Conservation (phyloP, 2,797 vertebrate genomes). For the Crax fasciolata region DNA sequence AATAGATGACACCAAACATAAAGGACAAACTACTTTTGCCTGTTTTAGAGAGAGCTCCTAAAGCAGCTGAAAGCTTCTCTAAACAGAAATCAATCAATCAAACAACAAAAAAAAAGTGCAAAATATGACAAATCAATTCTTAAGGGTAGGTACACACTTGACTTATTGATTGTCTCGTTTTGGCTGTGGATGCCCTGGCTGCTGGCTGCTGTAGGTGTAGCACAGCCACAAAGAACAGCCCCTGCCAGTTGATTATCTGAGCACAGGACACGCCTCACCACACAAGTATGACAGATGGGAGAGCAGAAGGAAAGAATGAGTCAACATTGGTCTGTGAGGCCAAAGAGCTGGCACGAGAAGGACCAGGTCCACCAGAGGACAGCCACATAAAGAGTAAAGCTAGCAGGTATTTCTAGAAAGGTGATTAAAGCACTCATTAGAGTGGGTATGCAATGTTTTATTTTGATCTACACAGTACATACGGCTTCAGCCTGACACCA, state of each 20-base stretch:
- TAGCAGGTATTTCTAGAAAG: neutral
- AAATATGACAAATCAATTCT: neutral
- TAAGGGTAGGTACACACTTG: neutral
- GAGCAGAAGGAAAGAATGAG: conserved; percentile 59
- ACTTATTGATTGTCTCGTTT: neutral
- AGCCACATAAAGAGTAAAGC: neutral
- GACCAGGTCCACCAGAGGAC: neutral
- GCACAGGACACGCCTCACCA: neutral
- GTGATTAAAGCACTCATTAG: neutral
- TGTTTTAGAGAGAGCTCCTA: neutral
- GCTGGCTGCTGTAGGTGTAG: neutral
- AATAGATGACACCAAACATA: neutral
- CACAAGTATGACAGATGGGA: conserved; percentile 5
- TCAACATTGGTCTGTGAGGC: neutral
- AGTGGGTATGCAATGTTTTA: neutral
- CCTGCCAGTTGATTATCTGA: conserved; percentile 19
- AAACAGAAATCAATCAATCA: neutral
- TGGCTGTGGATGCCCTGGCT: neutral
- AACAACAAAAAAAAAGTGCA: neutral
- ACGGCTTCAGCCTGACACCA: neutral
- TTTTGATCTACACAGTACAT: neutral
- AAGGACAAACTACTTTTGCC: neutral
- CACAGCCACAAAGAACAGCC: neutral
- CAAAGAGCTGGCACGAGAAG: conserved; percentile 28
- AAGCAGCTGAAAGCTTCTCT: neutral